phyloP scores from a whole-genome alignment of 2,888 invertebrate genomes.

The Heliconius ismenius region DNA sequence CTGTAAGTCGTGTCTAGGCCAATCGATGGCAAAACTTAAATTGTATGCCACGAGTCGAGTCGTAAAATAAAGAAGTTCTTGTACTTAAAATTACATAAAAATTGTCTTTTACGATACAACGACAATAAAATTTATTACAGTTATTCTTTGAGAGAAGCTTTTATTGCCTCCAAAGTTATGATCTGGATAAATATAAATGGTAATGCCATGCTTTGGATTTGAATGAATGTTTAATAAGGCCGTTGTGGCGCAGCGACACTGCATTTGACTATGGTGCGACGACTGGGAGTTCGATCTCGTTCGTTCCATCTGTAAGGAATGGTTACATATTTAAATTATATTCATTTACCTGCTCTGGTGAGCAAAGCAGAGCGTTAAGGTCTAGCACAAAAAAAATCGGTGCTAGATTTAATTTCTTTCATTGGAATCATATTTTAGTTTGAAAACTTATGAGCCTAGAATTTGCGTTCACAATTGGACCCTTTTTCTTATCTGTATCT shows the following conservation, averaged over 20 bases:
- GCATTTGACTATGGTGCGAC: too few relatives aligned
- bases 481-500: too few relatives aligned
- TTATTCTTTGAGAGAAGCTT: constrained; percentile 50
- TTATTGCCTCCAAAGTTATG: constrained; percentile 56
- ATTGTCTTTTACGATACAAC: constrained; percentile 58
- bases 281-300: too few relatives aligned
- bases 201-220: constrained; percentile 33
- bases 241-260: too few relatives aligned
- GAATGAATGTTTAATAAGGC: constrained; percentile 14
- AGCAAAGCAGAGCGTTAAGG: too few relatives aligned
- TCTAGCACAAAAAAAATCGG: too few relatives aligned
- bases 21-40: constrained; percentile 46
- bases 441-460: not conserved
- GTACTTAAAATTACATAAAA: constrained; percentile 63
- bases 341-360: too few relatives aligned
- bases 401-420: not conserved
- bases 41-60: constrained; percentile 46
- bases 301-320: too few relatives aligned
- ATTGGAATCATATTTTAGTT: not conserved
- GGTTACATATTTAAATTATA: too few relatives aligned
- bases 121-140: constrained; percentile 55
- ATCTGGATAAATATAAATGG: constrained; percentile 50
- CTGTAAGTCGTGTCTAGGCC: constrained; percentile 11
- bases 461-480: not conserved
- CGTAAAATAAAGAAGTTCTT: constrained; percentile 53